phyloP scores from a whole-genome alignment of 2,797 vertebrate genomes.

The Lophius americanus region DNA sequence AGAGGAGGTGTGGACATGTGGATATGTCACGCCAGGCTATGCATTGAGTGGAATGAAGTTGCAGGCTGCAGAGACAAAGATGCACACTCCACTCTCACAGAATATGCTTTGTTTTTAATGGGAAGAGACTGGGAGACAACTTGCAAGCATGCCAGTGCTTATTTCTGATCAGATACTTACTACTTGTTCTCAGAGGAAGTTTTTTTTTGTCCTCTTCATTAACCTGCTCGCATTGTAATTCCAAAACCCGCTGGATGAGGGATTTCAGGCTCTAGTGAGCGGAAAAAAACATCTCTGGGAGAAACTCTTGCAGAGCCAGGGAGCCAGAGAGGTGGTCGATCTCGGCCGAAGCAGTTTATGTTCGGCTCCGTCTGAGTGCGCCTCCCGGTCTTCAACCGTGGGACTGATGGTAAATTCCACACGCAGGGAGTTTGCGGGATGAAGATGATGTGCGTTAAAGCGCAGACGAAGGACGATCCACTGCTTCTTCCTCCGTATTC shows the following conservation, averaged over 20 bases:
- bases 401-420: constrained; percentile 63
- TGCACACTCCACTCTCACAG: not conserved
- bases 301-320: constrained; percentile 47
- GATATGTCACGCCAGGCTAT: not conserved
- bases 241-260: constrained; percentile 47
- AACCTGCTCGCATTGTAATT: constrained; percentile 70
- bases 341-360: constrained; percentile 37
- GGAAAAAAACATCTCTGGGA: constrained; percentile 56
- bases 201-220: constrained; percentile 71
- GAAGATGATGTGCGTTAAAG: constrained; percentile 24
- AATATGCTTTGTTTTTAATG: too few species aligned
- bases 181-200: constrained; percentile 56
- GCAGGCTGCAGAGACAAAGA: not conserved
- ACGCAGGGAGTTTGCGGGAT: constrained; percentile 47
- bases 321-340: constrained; percentile 28
- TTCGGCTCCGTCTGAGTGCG: constrained; percentile 38
- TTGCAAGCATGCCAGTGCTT: not conserved
- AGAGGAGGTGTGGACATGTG: not conserved
- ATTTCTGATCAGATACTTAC: constrained; percentile 58
- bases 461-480: constrained; percentile 27
- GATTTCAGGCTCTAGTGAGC: constrained; percentile 24
- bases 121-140: not conserved
- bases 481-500: constrained; percentile 44
- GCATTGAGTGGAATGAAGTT: constrained; percentile 9
- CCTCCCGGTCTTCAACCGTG: constrained; percentile 42